Base-by-base conservation (phyloP, 2,888 invertebrate genomes). In the Hypomecis punctinalis region DNA sequence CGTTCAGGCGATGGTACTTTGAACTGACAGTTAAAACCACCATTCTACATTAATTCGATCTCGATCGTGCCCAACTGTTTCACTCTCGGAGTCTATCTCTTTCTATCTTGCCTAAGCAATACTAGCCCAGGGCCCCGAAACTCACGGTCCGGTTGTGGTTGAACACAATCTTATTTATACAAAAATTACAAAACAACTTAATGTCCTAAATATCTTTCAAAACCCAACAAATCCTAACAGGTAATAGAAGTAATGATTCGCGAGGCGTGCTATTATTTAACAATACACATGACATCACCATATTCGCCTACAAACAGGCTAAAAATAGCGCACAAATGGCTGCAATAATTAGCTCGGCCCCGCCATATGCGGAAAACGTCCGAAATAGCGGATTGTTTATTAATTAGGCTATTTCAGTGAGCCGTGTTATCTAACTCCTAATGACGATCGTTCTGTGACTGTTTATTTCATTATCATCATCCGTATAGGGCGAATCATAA, bases 301-400 rank as follows among this genome's bases (percentile, higher is more conserved):
- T 13, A 57, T 33, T 46, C 42, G 42, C 36, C 33, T 11, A 57
- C 65, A 33, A 52, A 59, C 48, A 55, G 10, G 46, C 61, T 61
- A 61, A 47, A 57, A 53, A 61, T 61, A 66, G 64, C 51, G 3
- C 5, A 23, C 48, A 48, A 66, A 48, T 52, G 52, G 53, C 37
- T 10, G 35, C 47, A 48, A 48, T 66, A 57, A 66, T 61, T 57
- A 57, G 53, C 46, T 9, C 56, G 43, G 45, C 43, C 35, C 54
- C 45, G 42, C 61, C 65, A 53, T 57, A 57, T 49, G 65, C 61
- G 65, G 65, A 66, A 53, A 66, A 61, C 57, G 43, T 39, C 57
- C 48, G 43, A 66, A 61, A 57, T 64, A 64, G 59, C 11, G 7
- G 49, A 46, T 60, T 42, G 40, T 60, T 35, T 51, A 5, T 35